Base-by-base conservation (phyloP, 2,113 vertebrate genomes). In the Eupsittula cactorum region DNA sequence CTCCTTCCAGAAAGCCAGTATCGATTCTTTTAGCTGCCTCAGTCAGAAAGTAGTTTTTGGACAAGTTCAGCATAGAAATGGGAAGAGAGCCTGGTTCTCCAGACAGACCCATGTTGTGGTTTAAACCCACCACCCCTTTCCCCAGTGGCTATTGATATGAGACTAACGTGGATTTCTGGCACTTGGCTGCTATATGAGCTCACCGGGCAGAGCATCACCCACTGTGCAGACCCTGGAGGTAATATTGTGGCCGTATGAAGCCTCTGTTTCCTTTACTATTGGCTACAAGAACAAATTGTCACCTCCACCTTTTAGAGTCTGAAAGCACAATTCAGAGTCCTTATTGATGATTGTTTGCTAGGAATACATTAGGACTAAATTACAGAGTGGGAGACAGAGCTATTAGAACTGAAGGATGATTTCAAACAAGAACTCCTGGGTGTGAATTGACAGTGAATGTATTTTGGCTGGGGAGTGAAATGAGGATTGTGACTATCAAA, bases 1-100 rank as follows among this genome's bases (percentile, higher is more conserved):
- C 74, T 95, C 67, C 79, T 55, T 82, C 62, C 69, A 73, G 90
- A 94, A 97, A 87, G 91, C 80, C 97, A 97, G 97, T 75, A 95
- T 19, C 82, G 77, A 80, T 79, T 71, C 82, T 95, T 95, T 95
- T 88, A 83, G 92, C 81, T 41, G 14, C 33, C 33, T 59, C 73
- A 86, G 69, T 75, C 88, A 79, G 74, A 84, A 95, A 81, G 44
- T 24, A 28, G n/a, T 33, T 65, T 87, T 62, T 62, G 75, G 84
- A 80, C 28, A 53, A 74, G 62, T 70, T 88, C 70, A 78, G 93
- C 64, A 77, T 33, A 90, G 65, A 63, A 88, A 86, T 23, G 74
- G 70, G 44, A 44, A 60, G 86, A 28, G 27, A 68, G 23, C 10
- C 42, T 31, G 42, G 14, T 4, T 74, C 68, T 85, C 19, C 85